Evolutionary conservation across 2,888 invertebrate species (phyloP).

Genomic region (Pharmacophagus antenor): DNA sequence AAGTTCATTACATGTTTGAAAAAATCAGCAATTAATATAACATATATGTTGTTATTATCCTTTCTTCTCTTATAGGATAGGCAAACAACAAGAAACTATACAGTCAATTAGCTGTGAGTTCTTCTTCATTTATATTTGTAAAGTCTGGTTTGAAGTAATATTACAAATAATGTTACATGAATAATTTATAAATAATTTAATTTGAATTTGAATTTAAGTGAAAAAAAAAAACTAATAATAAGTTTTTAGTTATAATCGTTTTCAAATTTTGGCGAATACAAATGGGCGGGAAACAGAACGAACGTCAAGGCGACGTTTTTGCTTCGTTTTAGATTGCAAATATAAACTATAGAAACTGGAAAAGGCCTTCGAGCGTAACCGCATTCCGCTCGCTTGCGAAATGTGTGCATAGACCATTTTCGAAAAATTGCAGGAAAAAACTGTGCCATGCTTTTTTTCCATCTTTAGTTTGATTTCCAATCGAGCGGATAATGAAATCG

Average conservation of each 20-base stretch:
- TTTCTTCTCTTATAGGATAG: too few relatives aligned
- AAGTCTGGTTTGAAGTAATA: too few relatives aligned
- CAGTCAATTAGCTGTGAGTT: too few relatives aligned
- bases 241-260: neutral
- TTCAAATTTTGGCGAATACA: conserved; percentile 6
- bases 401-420: conserved; percentile 28
- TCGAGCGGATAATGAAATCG: conserved; percentile 27
- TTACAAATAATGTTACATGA: too few relatives aligned
- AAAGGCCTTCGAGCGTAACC: conserved; percentile 20
- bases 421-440: conserved; percentile 28
- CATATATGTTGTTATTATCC: too few relatives aligned
- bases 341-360: conserved; percentile 20
- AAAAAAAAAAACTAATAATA: neutral
- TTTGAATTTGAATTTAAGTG: neutral
- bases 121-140: too few relatives aligned
- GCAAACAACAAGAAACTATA: too few relatives aligned
- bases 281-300: conserved; percentile 1
- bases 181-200: neutral
- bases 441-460: conserved; percentile 26
- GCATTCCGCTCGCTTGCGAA: conserved; percentile 24
- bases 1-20: too few relatives aligned
- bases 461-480: conserved; percentile 27
- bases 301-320: conserved; percentile 10
- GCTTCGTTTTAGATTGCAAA: conserved; percentile 14
- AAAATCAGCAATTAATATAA: too few relatives aligned